Evolutionary conservation across 1,140 invertebrate genomes (phyloP).

Genomic region (Scaptodrosophila lebanonensis): DNA sequence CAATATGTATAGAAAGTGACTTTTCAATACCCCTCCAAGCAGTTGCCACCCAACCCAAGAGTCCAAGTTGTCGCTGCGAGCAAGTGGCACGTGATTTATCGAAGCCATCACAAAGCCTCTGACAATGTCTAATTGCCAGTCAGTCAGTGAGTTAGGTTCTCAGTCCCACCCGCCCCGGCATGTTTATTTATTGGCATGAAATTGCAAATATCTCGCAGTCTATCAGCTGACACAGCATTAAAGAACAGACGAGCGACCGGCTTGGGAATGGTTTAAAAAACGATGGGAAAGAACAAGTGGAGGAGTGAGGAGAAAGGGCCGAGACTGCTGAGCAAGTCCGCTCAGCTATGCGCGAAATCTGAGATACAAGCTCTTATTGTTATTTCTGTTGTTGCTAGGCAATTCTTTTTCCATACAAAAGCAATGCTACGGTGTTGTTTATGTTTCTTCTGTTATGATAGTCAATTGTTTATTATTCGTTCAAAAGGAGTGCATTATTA

Average conservation of each 20-base stretch:
- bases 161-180: background rate
- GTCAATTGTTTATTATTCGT: too few relatives aligned
- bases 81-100: constrained; percentile 29
- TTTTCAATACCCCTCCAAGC: too few relatives aligned
- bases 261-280: background rate
- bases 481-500: too few relatives aligned
- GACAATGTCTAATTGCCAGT: constrained; percentile 26
- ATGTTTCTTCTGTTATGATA: too few relatives aligned
- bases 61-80: background rate
- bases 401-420: too few relatives aligned
- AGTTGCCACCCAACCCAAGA: too few relatives aligned
- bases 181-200: constrained; percentile 17
- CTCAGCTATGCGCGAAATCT: too few relatives aligned
- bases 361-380: too few relatives aligned
- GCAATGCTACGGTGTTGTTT: too few relatives aligned
- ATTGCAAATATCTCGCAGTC: constrained; percentile 35
- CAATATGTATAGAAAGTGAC: too few relatives aligned
- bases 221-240: constrained; percentile 29
- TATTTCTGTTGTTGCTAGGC: too few relatives aligned
- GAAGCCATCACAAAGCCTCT: background rate
- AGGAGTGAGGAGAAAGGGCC: background rate
- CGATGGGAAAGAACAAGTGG: constrained; percentile 3
- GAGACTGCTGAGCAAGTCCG: too few relatives aligned
- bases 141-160: background rate
- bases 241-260: background rate